Evolutionary conservation across 2,797 vertebrate genomes (phyloP), one percentile per base, ranked within the genome.

Genomic region (Pipistrellus pygmaeus): DNA sequence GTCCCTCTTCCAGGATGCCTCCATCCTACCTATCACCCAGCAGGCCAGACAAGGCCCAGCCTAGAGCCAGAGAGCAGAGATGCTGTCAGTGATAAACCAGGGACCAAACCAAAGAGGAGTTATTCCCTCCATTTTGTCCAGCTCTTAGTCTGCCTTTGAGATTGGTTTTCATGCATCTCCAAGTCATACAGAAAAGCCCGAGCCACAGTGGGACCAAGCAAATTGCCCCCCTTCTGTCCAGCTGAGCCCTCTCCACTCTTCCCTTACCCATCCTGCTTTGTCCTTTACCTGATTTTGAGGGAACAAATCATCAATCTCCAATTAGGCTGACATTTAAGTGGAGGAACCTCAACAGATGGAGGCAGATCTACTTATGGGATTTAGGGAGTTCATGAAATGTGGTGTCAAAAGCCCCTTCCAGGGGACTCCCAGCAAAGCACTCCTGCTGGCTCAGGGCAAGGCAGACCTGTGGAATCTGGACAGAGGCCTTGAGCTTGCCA

Each of bases 281-380:
- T n/a, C 44, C 93, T 94, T 88, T 55, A 41, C 48, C 78, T 92
- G 69, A 94, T 83, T 81, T 88, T 88, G n/a, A 88, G 46, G 51
- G n/a, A 93, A 82, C 21, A 87, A 88, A 48, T 32, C 62, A 84
- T 73, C 78, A 35, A 6, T 75, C 80, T 95, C 64, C 78, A 75
- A 38, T 88, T 23, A 64, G 15, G 27, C 27, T 92, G 69, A 94
- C 44, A 75, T 66, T 95, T 95, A 77, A 81, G 55, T 64, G 18
- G 35, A 88, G 80, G 86, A 90, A 82, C 4, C 5, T 84, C 41
- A 81, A 55, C 82, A 93, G 77, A 81, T 95, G 77, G 48, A 87
- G 90, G 91, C 64, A 69, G 60, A 86, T 75, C 73, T 87, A 81
- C 64, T 41, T 71, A 81, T 12, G n/a, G 80, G 80, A 93, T 64